Percentiles rank a stretch among this genome's conserved stretches.
phyloP scores from a whole-genome alignment of 2,888 invertebrate species.

The Abrostola triplasia region DNA sequence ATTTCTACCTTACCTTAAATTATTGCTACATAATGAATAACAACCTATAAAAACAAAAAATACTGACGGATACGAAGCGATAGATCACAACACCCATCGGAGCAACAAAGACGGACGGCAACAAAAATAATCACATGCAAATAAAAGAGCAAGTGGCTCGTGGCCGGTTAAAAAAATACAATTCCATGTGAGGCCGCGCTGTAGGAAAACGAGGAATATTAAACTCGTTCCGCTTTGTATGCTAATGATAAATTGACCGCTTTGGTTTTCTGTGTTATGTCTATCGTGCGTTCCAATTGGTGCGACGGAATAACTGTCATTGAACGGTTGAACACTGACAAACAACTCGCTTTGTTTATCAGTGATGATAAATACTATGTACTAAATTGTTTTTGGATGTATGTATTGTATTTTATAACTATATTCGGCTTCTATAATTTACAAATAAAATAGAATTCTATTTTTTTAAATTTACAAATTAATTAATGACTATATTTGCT shows the following conservation, averaged over 20 bases:
- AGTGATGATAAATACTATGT: too few relatives aligned
- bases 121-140: neutral
- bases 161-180: slow-evolving; percentile 5
- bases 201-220: slow-evolving; percentile 15
- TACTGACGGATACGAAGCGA: neutral
- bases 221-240: slow-evolving; percentile 13
- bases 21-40: too few relatives aligned
- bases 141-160: neutral
- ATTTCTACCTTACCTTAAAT: too few relatives aligned
- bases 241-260: slow-evolving; percentile 20
- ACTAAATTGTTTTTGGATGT: too few relatives aligned
- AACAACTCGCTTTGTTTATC: too few relatives aligned
- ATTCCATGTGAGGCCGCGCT: slow-evolving; percentile 2
- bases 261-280: neutral
- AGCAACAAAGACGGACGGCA: neutral
- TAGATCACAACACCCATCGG: neutral
- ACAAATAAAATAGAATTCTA: too few relatives aligned
- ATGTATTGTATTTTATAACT: too few relatives aligned
- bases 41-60: neutral
- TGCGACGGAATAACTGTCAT: neutral
- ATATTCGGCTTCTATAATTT: too few relatives aligned
- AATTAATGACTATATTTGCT: too few relatives aligned
- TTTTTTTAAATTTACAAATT: too few relatives aligned
- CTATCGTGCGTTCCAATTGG: neutral
- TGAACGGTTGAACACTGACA: too few relatives aligned